Percentiles rank a stretch among this genome's conserved stretches.
phyloP scores from a whole-genome alignment of 2,113 vertebrate genomes.

The rat (Rattus norvegicus) region GRCr8 NC_086039.1:51120501-51121000 shows the following conservation, averaged over 20 bases:
- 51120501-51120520: neutral
- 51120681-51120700: no score
- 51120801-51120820: neutral
- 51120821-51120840: neutral
- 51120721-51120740: neutral
- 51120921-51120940: no score
- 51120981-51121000: no score
- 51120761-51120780: neutral
- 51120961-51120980: no score
- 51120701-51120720: neutral
- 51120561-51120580: neutral
- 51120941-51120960: no score
- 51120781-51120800: neutral
- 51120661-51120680: no score
- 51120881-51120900: neutral
- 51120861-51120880: neutral
- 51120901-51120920: neutral
- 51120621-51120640: neutral
- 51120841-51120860: neutral
- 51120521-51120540: neutral
- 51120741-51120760: neutral
- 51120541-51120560: constrained; percentile 17
- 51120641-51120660: no score
- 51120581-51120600: neutral
- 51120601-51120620: neutral